These are phyloP conservation scores for Thymelicus lineola DNA, from an alignment of 2,888 invertebrate genomes.

Conservation along the genomic window DNA sequence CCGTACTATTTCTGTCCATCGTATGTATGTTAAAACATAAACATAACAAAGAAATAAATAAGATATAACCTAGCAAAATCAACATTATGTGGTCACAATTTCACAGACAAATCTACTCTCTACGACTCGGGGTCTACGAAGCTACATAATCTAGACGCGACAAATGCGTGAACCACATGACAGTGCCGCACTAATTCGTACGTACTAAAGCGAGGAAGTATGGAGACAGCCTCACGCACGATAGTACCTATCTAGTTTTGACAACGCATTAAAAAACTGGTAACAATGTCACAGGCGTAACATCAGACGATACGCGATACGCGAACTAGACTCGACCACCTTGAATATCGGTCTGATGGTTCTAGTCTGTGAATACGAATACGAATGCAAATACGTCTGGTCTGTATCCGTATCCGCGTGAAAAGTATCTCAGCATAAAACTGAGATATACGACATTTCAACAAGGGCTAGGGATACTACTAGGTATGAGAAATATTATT, in stretches of 20 bases:
- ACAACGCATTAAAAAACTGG: constrained; percentile 17
- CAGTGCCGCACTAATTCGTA: no score
- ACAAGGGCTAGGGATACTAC: background rate
- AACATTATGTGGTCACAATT: no score
- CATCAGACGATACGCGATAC: constrained; percentile 23
- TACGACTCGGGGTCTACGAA: no score
- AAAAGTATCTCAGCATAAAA: background rate
- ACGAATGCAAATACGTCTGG: constrained; percentile 17
- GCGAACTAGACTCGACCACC: constrained; percentile 26
- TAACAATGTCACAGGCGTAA: constrained; percentile 31
- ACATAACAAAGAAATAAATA: no score
- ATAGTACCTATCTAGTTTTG: background rate
- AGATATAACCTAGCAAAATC: no score
- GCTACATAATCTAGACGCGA: no score
- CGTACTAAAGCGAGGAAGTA: background rate
- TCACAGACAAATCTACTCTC: no score
- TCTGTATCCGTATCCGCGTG: constrained; percentile 8
- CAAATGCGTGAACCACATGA: no score
- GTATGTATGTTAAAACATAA: no score
- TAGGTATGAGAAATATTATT: no score
- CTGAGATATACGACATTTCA: background rate
- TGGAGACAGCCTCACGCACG: background rate
- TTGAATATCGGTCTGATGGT: constrained; percentile 29
- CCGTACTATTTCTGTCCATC: no score
- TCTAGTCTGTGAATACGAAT: constrained; percentile 10